Evolutionary conservation across 1,140 invertebrate genomes (phyloP), one percentile per base, ranked within the genome.

Genomic region (Brachionus koreanus): DNA sequence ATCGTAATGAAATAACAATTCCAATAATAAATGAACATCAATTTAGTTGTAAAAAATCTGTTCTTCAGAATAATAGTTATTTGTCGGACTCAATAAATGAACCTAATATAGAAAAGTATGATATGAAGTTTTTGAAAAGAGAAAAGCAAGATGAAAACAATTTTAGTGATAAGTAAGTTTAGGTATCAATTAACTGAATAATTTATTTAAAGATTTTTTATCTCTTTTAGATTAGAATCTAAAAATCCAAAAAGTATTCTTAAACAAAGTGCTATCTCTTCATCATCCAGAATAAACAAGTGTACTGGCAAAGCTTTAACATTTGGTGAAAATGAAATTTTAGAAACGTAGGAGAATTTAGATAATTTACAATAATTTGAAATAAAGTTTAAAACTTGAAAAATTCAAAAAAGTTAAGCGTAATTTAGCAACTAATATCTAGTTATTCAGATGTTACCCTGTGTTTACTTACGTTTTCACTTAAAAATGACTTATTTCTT

Each of bases 291-390:
- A 79, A 57, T 43, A 16, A 79, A 19, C 49, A 57, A 77, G 49
- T n/a, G 29, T n/a, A 12, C n/a, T 10, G 19, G 35, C 4, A 77
- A 57, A 61, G 61, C 76, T 43, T 79, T 79, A 65, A 79, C 46
- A 1, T 79, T 79, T 35, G 76, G 76, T 29, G 49, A 79, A 43
- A 79, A 79, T 43, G 61, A 79, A 79, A 79, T 79, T 9, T 37
- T 79, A 7, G 76, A 79, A 61, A 37, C 49, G 76, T 79, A 61
- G 29, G 46, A 42, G n/a, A 29, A 29, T 29, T 29, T 29, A 29
- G 29, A 29, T 29, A 29, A 2, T 29, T 29, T 29, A 29, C 3
- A 29, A 3, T 29, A 29, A 29, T 29, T 29, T 29, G 29, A 29
- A 29, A 29, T 29, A n/a, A n/a, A n/a, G n/a, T n/a, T n/a, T n/a